Base-by-base conservation (phyloP, 2,888 invertebrate genomes). In the Rhorus exstirpatorius region DNA sequence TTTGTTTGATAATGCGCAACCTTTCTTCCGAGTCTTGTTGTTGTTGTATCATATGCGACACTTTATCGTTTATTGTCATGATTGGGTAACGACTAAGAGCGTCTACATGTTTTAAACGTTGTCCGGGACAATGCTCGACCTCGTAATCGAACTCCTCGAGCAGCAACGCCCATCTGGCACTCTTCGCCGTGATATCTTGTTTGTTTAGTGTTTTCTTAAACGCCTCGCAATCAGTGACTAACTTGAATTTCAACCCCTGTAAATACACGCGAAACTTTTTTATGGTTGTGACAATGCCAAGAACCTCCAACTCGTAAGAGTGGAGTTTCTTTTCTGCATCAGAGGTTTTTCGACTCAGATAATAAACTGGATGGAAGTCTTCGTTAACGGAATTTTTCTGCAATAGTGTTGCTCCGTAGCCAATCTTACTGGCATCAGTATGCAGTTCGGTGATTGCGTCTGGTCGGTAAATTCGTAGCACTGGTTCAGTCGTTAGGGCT, bases 91-190 rank as follows among this genome's bases (percentile, higher is more conserved):
- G 35, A 26, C 87, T 87, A 53, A 85, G 61, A 0, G 84, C 84
- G 72, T 88, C 87, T 0, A 85, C 85, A 55, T 86, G 87, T 12
- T 31, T 60, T 87, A 87, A 86, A 19, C 58, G 49, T 41, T 61
- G 67, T 7, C 83, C 85, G 14, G 85, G 76, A 10, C 86, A 53
- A 83, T 87, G 86, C 38, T 83, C 83, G 35, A 87, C 81, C 7
- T 17, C 63, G 67, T 84, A 86, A 41, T 82, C 53, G 46, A 83
- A 87, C 12, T 87, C 84, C 41, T 81, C 61, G 4, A 87, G 19
- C 51, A 81, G 38, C 19, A 85, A 38, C 0, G 85, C 83, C 87
- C 86, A 86, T 61, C 82, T 49, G 4, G 84, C 83, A 3, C 86
- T 80, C 60, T 83, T 68, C 26, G 72, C 14, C 70, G 76, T 72